These are phyloP conservation scores for Bacillus rossius DNA, from an alignment of 1,140 invertebrate species.

Conservation along the genomic window DNA sequence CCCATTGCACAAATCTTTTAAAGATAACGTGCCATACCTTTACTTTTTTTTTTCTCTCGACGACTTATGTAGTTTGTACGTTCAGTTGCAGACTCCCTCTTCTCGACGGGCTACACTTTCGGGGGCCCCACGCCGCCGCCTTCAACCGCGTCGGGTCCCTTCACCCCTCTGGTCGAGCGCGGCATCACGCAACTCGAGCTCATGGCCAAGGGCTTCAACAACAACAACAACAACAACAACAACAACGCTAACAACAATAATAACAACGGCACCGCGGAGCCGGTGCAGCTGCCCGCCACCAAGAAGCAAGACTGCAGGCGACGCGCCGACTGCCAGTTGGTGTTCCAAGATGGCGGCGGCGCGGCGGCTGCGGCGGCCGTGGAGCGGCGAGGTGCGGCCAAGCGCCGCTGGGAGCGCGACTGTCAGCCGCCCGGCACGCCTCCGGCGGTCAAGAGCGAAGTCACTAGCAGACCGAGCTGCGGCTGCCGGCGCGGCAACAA, in stretches of 20 bases:
- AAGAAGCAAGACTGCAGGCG: slow-evolving; percentile 7
- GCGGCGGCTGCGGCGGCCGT: too few relatives aligned
- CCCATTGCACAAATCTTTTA: too few relatives aligned
- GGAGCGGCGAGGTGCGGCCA: neutral
- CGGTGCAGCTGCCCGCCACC: neutral
- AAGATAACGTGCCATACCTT: too few relatives aligned
- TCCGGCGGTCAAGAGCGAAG: slow-evolving; percentile 7
- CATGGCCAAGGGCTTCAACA: slow-evolving; percentile 16
- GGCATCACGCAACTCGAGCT: slow-evolving; percentile 18
- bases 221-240: slow-evolving; percentile 10
- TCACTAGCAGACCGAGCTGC: slow-evolving; percentile 3
- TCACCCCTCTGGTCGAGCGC: slow-evolving; percentile 3
- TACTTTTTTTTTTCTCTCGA: too few relatives aligned
- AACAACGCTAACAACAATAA: slow-evolving; percentile 10
- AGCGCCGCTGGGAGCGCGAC: slow-evolving; percentile 5
- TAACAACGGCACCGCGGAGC: neutral
- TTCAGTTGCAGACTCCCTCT: slow-evolving; percentile 11
- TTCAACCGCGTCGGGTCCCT: neutral
- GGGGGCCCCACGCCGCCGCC: slow-evolving; percentile 6
- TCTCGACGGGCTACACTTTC: slow-evolving; percentile 9
- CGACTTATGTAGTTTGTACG: neutral
- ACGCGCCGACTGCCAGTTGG: neutral
- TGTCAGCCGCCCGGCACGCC: neutral
- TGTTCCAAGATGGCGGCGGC: neutral
- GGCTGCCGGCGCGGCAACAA: neutral